Evolutionary conservation across 2,888 invertebrate species (phyloP).

Genomic region (Proisotoma minuta): DNA sequence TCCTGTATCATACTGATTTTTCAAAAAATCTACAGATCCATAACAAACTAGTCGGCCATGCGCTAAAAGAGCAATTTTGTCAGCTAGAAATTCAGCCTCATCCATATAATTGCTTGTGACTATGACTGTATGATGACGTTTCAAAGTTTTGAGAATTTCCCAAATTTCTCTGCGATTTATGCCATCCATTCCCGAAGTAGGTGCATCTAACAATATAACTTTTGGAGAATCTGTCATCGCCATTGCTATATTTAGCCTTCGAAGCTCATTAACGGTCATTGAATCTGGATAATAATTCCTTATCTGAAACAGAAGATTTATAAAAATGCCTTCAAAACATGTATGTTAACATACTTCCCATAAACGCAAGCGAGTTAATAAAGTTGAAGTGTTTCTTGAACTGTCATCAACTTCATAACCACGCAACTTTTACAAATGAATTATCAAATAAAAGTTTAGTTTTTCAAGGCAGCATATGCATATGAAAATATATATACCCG

Average conservation of each 20-base stretch:
- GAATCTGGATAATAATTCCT: constrained; percentile 16
- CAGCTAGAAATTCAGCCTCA: constrained; percentile 42
- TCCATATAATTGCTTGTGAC: constrained; percentile 24
- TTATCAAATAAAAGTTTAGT: not conserved
- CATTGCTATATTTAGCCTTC: constrained; percentile 37
- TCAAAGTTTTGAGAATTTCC: constrained; percentile 31
- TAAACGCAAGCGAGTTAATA: constrained; percentile 28
- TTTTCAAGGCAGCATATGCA: no score
- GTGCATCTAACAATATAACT: constrained; percentile 38
- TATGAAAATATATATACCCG: constrained; percentile 15
- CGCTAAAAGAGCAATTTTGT: constrained; percentile 32
- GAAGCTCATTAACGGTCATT: constrained; percentile 27
- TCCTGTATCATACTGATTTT: constrained; percentile 37
- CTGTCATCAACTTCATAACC: constrained; percentile 28
- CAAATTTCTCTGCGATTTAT: constrained; percentile 36
- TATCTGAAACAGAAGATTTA: not conserved
- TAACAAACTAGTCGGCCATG: constrained; percentile 40
- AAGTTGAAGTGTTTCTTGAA: constrained; percentile 12
- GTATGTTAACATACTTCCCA: constrained; percentile 15
- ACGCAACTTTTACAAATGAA: constrained; percentile 21
- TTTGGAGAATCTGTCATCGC: constrained; percentile 36
- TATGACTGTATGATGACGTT: constrained; percentile 33
- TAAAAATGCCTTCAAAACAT: no score
- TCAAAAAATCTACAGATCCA: constrained; percentile 31
- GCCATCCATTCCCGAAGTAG: constrained; percentile 32